Conservation (phyloP, 1,140 invertebrate genomes). For the Pseudomyrmex cubaensis region DNA sequence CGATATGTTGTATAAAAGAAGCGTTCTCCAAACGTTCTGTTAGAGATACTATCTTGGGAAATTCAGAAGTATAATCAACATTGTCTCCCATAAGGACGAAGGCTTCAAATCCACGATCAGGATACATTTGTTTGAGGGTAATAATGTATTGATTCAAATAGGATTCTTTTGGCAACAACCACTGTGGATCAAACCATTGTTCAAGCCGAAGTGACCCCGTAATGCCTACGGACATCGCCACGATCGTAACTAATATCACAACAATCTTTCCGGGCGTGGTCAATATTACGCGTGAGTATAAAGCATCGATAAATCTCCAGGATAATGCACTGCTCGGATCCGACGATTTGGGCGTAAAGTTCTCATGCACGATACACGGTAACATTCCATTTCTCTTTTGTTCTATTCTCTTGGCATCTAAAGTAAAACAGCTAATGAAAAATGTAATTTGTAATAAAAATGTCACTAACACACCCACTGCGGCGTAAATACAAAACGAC, state of each 20-base stretch:
- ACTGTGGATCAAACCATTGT: constrained; percentile 92
- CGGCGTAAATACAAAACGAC: constrained; percentile 92
- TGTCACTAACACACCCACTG: constrained; percentile 89
- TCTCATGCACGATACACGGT: constrained; percentile 88
- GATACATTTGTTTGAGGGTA: constrained; percentile 86
- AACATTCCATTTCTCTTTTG: constrained; percentile 88
- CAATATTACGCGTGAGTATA: constrained; percentile 88
- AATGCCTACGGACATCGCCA: constrained; percentile 87
- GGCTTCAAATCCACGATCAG: constrained; percentile 88
- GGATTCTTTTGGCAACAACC: constrained; percentile 90
- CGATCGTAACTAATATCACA: constrained; percentile 86
- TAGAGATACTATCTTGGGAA: constrained; percentile 87
- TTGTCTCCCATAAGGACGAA: constrained; percentile 89
- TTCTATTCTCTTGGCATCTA: constrained; percentile 89
- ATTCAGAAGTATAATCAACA: constrained; percentile 87
- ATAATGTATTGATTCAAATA: constrained; percentile 89
- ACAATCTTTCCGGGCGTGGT: constrained; percentile 87
- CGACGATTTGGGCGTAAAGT: constrained; percentile 81
- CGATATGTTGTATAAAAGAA: constrained; percentile 86
- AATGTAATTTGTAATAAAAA: constrained; percentile 92
- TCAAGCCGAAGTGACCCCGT: constrained; percentile 87
- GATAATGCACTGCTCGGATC: constrained; percentile 81
- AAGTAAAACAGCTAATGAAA: constrained; percentile 91
- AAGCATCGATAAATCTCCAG: constrained; percentile 85
- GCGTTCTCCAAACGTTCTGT: constrained; percentile 84